Conservation (phyloP, 1,140 invertebrate genomes). For the Phortica variegata region DNA sequence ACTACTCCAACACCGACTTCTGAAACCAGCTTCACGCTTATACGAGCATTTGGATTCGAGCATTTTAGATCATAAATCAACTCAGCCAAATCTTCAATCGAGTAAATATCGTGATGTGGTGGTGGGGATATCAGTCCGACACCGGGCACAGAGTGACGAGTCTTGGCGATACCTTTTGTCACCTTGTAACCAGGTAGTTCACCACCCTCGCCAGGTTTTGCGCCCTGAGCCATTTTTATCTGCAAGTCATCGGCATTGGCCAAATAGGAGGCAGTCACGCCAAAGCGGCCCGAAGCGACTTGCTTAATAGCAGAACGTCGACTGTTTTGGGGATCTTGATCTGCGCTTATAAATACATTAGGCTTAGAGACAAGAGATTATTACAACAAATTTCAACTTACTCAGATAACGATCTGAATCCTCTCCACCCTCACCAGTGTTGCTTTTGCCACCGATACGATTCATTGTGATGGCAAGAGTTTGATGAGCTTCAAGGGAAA, state of each 20-base stretch:
- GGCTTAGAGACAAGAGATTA: not conserved
- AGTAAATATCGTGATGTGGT: conserved; percentile 99
- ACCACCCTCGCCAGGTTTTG: conserved; percentile 94
- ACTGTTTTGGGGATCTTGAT: conserved; percentile 76
- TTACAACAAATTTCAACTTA: conserved; percentile 32
- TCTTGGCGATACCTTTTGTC: conserved; percentile 92
- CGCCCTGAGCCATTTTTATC: conserved; percentile 99
- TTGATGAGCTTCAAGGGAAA: conserved; percentile 85
- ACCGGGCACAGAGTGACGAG: conserved; percentile 92
- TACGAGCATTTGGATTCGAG: conserved; percentile 91
- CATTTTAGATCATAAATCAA: conserved; percentile 98
- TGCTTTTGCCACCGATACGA: conserved; percentile 90
- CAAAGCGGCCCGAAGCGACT: conserved; percentile 97
- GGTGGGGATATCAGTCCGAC: conserved; percentile 99
- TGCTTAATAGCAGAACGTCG: conserved; percentile 82
- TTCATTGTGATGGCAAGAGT: conserved; percentile 98
- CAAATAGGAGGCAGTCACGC: conserved; percentile 95
- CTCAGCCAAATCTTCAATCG: conserved; percentile 98
- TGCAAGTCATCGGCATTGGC: conserved; percentile 95
- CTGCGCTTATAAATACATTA: conserved; percentile 10
- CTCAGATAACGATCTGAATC: conserved; percentile 82
- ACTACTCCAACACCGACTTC: conserved; percentile 98
- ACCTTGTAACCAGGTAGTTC: conserved; percentile 85
- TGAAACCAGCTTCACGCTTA: conserved; percentile 97
- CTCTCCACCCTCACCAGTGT: conserved; percentile 95